A percentile compares a stretch with the other conserved stretches of the same genome.
Conservation (phyloP, 2,113 vertebrate species). For the Microcebus griseorufus region DNA sequence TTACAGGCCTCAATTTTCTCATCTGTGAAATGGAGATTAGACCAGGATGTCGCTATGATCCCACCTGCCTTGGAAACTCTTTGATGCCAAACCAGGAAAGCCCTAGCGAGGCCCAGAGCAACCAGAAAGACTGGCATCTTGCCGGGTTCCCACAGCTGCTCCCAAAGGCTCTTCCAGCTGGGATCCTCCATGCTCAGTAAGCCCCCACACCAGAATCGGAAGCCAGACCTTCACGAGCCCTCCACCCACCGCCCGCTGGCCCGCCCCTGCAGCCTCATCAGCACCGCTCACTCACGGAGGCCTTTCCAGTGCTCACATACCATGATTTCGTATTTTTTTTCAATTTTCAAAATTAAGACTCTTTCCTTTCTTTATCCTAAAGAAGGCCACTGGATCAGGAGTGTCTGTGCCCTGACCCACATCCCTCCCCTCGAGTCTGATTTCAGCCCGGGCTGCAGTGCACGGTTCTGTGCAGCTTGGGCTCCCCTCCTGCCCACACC, state of each 20-base stretch:
- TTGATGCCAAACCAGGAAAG: background rate
- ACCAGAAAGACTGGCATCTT: background rate
- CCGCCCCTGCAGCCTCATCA: too few relatives aligned
- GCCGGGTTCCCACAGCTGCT: background rate
- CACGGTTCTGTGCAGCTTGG: background rate
- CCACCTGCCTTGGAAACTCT: background rate
- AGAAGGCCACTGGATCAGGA: background rate
- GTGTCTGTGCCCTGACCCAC: background rate
- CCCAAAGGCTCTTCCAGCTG: background rate
- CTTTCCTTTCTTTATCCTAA: background rate
- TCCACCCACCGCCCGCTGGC: background rate
- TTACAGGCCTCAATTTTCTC: background rate
- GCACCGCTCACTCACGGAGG: background rate
- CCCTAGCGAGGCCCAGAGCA: background rate
- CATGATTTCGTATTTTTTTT: background rate
- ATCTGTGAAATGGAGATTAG: background rate
- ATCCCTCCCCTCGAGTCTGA: background rate
- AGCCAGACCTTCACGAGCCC: background rate
- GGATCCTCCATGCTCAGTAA: background rate
- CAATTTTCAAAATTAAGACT: background rate
- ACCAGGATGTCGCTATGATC: background rate
- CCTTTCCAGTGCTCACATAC: background rate
- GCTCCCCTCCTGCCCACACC: background rate
- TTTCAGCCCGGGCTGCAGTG: background rate
- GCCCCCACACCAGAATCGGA: background rate